These are phyloP conservation scores for Ridgeia piscesae DNA, from an alignment of 1,140 invertebrate genomes.

Conservation along the genomic window DNA sequence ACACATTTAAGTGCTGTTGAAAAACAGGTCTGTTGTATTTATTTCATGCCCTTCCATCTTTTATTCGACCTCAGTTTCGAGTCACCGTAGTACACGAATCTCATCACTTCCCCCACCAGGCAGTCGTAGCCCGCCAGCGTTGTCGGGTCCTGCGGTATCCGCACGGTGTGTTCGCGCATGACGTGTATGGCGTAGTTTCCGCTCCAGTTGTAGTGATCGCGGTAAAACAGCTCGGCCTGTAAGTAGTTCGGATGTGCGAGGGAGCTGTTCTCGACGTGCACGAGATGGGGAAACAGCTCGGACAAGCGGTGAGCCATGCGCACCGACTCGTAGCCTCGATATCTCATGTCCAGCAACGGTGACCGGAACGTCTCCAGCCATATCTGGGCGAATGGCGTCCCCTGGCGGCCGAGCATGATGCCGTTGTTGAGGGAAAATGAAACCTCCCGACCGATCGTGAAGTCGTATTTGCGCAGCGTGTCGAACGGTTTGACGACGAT, in stretches of 20 bases:
- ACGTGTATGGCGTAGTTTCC: slow-evolving; percentile 20
- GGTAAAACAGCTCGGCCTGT: slow-evolving; percentile 4
- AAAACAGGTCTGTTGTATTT: neutral
- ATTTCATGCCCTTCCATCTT: slow-evolving; percentile 1
- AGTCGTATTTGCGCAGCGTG: neutral
- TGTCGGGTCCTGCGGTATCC: neutral
- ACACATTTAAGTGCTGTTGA: neutral
- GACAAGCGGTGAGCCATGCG: neutral
- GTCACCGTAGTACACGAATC: slow-evolving; percentile 18
- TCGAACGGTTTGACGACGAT: slow-evolving; percentile 19
- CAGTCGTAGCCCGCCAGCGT: neutral
- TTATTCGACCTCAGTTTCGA: neutral
- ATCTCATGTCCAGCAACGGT: neutral
- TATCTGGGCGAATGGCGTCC: slow-evolving; percentile 18
- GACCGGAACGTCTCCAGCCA: slow-evolving; percentile 19
- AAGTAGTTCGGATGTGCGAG: neutral
- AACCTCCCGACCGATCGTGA: slow-evolving; percentile 20
- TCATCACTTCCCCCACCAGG: slow-evolving; percentile 11
- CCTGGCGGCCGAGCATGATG: slow-evolving; percentile 6
- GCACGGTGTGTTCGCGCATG: neutral
- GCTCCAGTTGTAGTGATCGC: slow-evolving; percentile 18
- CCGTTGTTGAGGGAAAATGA: slow-evolving; percentile 4
- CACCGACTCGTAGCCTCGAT: neutral
- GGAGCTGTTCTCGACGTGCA: slow-evolving; percentile 21
- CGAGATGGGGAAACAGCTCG: neutral